Percentiles rank a stretch among this genome's conserved stretches.
These are phyloP conservation scores for Rafetus swinhoei DNA, from an alignment of 2,113 vertebrate genomes.

Conservation along the genomic window DNA sequence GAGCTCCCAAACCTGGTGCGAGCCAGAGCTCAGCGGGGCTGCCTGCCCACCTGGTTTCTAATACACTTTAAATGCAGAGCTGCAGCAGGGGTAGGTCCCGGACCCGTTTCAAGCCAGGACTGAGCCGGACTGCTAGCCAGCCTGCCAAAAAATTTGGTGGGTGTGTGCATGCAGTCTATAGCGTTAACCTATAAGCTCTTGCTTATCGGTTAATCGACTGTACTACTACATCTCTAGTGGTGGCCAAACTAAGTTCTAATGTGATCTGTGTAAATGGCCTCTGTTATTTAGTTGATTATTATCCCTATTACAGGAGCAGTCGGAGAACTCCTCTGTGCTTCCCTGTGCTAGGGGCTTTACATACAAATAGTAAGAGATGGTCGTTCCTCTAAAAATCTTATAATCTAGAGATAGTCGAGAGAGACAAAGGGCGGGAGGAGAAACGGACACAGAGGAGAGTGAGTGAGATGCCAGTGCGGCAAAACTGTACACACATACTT, in stretches of 20 bases:
- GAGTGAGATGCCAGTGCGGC: not conserved
- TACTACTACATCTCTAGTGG: too few species aligned
- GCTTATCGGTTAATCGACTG: too few species aligned
- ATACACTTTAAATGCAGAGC: too few species aligned
- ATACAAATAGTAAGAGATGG: not conserved
- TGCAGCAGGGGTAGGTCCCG: too few species aligned
- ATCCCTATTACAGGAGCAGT: not conserved
- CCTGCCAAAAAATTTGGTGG: too few species aligned
- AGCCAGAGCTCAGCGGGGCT: too few species aligned
- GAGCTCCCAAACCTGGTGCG: too few species aligned
- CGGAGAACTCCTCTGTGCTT: not conserved
- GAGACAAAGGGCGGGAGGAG: not conserved
- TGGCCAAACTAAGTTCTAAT: not conserved
- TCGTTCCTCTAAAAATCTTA: not conserved
- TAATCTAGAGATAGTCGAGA: not conserved
- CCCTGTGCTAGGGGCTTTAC: not conserved
- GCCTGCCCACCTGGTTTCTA: too few species aligned
- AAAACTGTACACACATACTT: not conserved
- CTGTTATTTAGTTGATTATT: not conserved
- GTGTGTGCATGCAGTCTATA: too few species aligned
- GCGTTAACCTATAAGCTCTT: too few species aligned
- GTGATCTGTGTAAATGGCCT: not conserved
- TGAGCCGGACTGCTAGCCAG: too few species aligned
- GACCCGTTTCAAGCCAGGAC: too few species aligned
- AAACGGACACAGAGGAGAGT: not conserved